These are phyloP conservation scores for Exocentrus adspersus DNA, from an alignment of 2,888 invertebrate genomes.

Conservation along the genomic window DNA sequence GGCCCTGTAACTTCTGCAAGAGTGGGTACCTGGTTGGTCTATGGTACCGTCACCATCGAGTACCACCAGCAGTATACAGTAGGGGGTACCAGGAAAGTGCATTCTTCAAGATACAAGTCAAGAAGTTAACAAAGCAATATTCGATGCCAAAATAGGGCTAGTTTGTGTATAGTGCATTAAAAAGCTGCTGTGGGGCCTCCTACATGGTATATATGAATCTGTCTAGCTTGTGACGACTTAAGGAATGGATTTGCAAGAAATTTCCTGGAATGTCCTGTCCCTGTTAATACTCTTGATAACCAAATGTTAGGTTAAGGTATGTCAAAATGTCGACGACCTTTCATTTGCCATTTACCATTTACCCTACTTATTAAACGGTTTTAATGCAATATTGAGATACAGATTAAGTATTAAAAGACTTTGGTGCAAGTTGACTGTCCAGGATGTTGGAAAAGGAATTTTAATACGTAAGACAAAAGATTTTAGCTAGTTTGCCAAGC, in stretches of 20 bases:
- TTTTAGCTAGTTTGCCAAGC: slow-evolving; percentile 39
- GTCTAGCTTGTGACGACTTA: neutral
- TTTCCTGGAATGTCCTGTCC: slow-evolving; percentile 24
- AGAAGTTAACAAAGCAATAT: slow-evolving; percentile 32
- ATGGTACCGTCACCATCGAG: too few species aligned
- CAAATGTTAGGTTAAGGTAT: slow-evolving; percentile 55
- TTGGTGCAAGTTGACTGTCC: neutral
- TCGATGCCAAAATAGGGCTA: slow-evolving; percentile 28
- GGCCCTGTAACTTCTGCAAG: too few species aligned
- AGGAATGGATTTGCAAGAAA: slow-evolving; percentile 25
- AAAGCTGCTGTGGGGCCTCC: slow-evolving; percentile 13
- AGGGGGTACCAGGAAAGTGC: neutral
- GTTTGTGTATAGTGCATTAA: slow-evolving; percentile 26
- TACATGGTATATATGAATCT: neutral
- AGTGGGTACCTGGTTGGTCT: neutral
- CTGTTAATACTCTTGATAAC: slow-evolving; percentile 33
- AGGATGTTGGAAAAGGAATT: neutral
- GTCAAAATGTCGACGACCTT: slow-evolving; percentile 61
- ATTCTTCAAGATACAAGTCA: slow-evolving; percentile 24
- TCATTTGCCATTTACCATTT: slow-evolving; percentile 48
- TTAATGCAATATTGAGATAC: slow-evolving; percentile 9
- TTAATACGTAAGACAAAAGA: slow-evolving; percentile 3
- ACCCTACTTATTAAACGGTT: slow-evolving; percentile 45
- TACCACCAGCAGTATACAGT: too few species aligned
- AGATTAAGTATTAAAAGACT: neutral